A percentile compares a stretch with the other conserved stretches of the same genome.
These are phyloP conservation scores for Pammene aurita DNA, from an alignment of 2,888 invertebrate genomes.

Conservation along the genomic window DNA sequence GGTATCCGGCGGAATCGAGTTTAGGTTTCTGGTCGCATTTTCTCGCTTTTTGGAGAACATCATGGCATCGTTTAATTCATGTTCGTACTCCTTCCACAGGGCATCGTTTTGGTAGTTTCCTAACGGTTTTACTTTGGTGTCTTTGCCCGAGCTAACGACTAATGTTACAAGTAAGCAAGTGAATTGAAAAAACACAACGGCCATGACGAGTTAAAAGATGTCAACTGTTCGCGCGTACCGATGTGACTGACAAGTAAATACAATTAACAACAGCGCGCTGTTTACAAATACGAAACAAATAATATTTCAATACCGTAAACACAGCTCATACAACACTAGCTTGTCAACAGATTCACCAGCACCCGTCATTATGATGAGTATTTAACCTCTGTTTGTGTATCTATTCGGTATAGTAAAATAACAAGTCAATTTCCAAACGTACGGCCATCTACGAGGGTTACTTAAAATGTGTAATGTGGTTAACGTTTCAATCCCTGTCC, in stretches of 20 bases:
- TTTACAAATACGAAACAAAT: constrained; percentile 58
- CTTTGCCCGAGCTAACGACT: constrained; percentile 52
- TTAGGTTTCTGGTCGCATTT: constrained; percentile 60
- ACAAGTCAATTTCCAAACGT: no score
- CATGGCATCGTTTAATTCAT: constrained; percentile 71
- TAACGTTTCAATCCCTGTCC: no score
- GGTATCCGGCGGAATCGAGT: constrained; percentile 61
- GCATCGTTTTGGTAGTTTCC: constrained; percentile 60
- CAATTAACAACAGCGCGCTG: constrained; percentile 46
- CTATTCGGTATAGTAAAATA: no score
- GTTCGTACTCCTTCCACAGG: constrained; percentile 75
- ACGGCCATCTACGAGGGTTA: no score
- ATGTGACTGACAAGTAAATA: constrained; percentile 53
- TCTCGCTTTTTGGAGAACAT: constrained; percentile 56
- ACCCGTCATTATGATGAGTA: no score
- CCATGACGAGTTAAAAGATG: constrained; percentile 55
- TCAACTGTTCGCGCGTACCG: constrained; percentile 49
- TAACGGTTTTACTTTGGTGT: constrained; percentile 55
- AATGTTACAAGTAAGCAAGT: constrained; percentile 50
- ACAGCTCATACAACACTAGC: not conserved
- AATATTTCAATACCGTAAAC: constrained; percentile 58
- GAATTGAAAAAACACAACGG: constrained; percentile 49
- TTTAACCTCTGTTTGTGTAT: no score
- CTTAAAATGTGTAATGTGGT: no score
- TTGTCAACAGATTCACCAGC: no score